phyloP scores from a whole-genome alignment of 2,113 vertebrate genomes.

The Aspidoscelis tigris region DNA sequence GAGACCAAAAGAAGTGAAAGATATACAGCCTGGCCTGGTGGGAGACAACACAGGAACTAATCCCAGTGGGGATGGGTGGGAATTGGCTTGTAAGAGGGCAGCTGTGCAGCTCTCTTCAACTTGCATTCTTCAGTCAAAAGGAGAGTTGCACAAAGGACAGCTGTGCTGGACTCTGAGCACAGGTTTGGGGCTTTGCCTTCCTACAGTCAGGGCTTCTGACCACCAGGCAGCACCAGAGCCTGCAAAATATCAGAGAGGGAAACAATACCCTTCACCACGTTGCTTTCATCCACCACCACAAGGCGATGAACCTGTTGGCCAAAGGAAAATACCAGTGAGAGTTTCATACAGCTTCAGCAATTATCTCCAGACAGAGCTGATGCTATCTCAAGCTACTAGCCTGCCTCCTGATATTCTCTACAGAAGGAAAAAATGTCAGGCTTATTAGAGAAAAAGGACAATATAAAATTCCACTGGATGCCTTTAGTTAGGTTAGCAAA shows the following conservation, averaged over 20 bases:
- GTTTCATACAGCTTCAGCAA: neutral
- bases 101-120: neutral
- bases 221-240: constrained; percentile 88
- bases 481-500: too few species aligned
- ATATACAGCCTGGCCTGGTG: neutral
- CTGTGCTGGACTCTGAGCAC: neutral
- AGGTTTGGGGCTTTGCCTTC: neutral
- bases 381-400: neutral
- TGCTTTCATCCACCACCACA: constrained; percentile 92
- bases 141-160: neutral
- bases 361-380: neutral
- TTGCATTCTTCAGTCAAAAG: neutral
- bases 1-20: neutral
- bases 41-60: neutral
- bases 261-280: constrained; percentile 94
- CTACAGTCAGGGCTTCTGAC: constrained; percentile 67
- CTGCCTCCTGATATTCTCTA: neutral
- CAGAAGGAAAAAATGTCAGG: neutral
- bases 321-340: neutral
- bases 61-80: neutral
- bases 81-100: neutral
- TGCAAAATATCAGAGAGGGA: constrained; percentile 96
- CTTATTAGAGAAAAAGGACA: too few species aligned
- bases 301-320: constrained; percentile 89
- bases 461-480: too few species aligned